Conservation (phyloP, 2,113 vertebrate genomes). For the Chunga burmeisteri region DNA sequence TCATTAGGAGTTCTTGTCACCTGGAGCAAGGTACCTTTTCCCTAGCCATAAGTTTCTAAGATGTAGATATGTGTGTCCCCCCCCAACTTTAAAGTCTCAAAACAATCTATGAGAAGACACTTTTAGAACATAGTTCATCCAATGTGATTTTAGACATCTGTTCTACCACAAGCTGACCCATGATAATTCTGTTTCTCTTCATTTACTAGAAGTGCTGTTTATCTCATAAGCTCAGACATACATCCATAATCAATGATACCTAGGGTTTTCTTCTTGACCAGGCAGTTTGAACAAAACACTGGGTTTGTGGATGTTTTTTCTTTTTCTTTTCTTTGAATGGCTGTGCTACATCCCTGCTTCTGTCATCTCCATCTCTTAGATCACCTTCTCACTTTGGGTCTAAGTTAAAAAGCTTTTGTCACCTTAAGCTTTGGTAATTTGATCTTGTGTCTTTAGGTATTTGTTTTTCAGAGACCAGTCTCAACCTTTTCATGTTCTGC, state of each 20-base stretch:
- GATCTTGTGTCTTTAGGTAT: background rate
- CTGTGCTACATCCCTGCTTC: background rate
- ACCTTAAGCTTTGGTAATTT: background rate
- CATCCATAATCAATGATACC: background rate
- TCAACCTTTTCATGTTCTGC: background rate
- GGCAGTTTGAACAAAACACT: background rate
- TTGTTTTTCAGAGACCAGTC: background rate
- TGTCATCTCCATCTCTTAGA: background rate
- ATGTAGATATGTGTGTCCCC: background rate
- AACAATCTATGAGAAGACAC: background rate
- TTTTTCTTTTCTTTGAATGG: background rate
- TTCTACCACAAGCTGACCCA: background rate
- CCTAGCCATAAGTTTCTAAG: background rate
- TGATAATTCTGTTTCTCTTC: background rate
- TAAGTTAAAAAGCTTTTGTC: background rate
- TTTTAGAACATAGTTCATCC: background rate
- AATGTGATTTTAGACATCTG: background rate
- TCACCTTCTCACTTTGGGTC: background rate
- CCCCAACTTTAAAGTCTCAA: background rate
- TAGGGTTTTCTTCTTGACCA: background rate
- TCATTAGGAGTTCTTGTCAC: background rate
- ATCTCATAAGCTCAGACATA: background rate
- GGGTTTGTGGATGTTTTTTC: accelerated
- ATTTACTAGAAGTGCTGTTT: background rate
- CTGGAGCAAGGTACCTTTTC: background rate